A percentile compares a stretch with the other conserved stretches of the same genome.
These are phyloP conservation scores for Gryon sp. DNA, from an alignment of 1,140 invertebrate genomes.

Conservation along the genomic window DNA sequence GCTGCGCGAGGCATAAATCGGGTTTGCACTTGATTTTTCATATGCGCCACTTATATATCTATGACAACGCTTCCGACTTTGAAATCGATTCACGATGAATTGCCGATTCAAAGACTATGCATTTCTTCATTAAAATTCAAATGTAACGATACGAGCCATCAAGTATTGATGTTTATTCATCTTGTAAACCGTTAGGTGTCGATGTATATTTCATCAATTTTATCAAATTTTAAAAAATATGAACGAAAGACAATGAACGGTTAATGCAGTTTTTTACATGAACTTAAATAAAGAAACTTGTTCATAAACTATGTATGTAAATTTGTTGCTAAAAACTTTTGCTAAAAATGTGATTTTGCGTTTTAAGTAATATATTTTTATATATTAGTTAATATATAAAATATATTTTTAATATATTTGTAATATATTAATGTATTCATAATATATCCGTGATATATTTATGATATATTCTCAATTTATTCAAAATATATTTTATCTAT, in stretches of 20 bases:
- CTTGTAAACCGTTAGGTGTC: background rate
- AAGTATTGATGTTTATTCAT: background rate
- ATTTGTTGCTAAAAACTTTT: too few species aligned
- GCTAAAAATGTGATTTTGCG: too few species aligned
- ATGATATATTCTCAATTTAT: too few species aligned
- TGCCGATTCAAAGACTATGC: background rate
- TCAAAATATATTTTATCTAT: too few species aligned
- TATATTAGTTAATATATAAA: too few species aligned
- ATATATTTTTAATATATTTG: too few species aligned
- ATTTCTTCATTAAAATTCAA: constrained; percentile 18
- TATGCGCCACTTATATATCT: constrained; percentile 9
- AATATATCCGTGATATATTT: too few species aligned
- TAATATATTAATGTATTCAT: too few species aligned
- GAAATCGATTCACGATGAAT: constrained; percentile 3
- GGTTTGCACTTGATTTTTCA: constrained; percentile 28
- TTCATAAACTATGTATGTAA: too few species aligned
- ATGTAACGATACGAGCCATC: background rate
- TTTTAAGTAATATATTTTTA: too few species aligned
- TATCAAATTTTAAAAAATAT: background rate
- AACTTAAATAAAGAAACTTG: too few species aligned
- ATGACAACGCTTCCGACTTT: constrained; percentile 16
- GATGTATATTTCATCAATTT: background rate
- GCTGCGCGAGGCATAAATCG: background rate
- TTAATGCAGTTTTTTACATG: too few species aligned
- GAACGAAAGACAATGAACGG: background rate